Base-by-base conservation (phyloP, 2,888 invertebrate genomes). In the Ectobius pallidus region DNA sequence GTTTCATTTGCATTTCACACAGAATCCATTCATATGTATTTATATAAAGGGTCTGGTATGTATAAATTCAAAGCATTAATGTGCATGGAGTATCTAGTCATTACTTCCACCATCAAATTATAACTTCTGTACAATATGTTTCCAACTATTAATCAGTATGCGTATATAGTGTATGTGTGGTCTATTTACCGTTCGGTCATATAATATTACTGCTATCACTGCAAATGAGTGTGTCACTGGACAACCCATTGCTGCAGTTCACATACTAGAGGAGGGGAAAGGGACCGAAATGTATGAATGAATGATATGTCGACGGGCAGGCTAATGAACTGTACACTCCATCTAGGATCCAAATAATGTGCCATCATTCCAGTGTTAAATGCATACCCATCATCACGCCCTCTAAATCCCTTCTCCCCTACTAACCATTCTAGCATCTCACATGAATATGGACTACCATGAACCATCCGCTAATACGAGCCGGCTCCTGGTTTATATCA, bases 121-220 rank as follows among this genome's bases (percentile, higher is more conserved):
- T 30, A n/a, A 1, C 27, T n/a, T 2, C 32, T 6, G 4, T n/a
- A n/a, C 30, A n/a, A 30, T 58, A 30, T 58, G 11, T 62, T 62
- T 34, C 7, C 2, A 30, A 27, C 46, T 65, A 65, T 46, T 65
- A 65, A 65, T 46, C 65, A 65, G 39, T 65, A 63, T 46, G 30
- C 27, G 20, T 27, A n/a, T 34, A 34, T 6, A 34, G 30, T n/a
- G n/a, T n/a, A n/a, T n/a, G 25, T 58, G 30, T 30, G 16, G 30
- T 58, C 55, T 14, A 18, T 58, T 65, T 65, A 30, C 18, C 14
- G 44, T 22, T 16, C 9, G 27, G 22, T 18, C 44, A 65, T 18
- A 65, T 46, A 65, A 65, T n/a, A n/a, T 65, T 46, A 65, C 44
- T 22, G 42, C 44, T 42, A 65, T 44, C 32, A 65, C 46, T 46